A percentile compares a stretch with the other conserved stretches of the same genome.
These are phyloP conservation scores for Rhagonycha fulva DNA, from an alignment of 2,888 invertebrate species.

Conservation along the genomic window DNA sequence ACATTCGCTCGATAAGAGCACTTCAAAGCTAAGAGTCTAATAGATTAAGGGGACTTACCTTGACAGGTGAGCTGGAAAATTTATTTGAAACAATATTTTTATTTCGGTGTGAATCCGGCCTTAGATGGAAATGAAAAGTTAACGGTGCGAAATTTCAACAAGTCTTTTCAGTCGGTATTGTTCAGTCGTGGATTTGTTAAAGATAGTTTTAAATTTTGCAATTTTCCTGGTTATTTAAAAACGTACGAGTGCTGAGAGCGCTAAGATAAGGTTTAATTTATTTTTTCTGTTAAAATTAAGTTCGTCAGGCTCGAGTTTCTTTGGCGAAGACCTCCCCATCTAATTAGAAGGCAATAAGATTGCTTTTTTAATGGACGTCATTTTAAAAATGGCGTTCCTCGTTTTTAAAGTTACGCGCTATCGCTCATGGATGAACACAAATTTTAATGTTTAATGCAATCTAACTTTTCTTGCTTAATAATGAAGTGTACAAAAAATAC, in stretches of 20 bases:
- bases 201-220: slow-evolving; percentile 22
- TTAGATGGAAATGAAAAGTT: no score
- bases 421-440: slow-evolving; percentile 25
- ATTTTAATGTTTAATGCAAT: slow-evolving; percentile 27
- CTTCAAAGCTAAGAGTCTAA: slow-evolving; percentile 42
- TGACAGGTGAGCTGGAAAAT: slow-evolving; percentile 36
- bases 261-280: slow-evolving; percentile 36
- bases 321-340: slow-evolving; percentile 29
- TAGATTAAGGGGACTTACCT: slow-evolving; percentile 43
- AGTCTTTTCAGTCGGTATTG: slow-evolving; percentile 33
- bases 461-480: not conserved
- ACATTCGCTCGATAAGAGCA: slow-evolving; percentile 43
- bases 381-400: slow-evolving; percentile 34
- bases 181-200: slow-evolving; percentile 33
- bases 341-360: slow-evolving; percentile 37
- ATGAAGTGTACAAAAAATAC: not conserved
- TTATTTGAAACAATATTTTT: slow-evolving; percentile 24
- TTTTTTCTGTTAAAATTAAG: slow-evolving; percentile 37
- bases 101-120: not conserved
- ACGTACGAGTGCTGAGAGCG: slow-evolving; percentile 19
- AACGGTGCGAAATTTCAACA: slow-evolving; percentile 9
- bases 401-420: slow-evolving; percentile 30
- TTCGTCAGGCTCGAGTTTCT: slow-evolving; percentile 35
- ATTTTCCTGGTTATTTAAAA: slow-evolving; percentile 26
- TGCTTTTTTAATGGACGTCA: slow-evolving; percentile 36